Conservation (phyloP, 1,140 invertebrate species). For the Neomicropteryx cornuta region DNA sequence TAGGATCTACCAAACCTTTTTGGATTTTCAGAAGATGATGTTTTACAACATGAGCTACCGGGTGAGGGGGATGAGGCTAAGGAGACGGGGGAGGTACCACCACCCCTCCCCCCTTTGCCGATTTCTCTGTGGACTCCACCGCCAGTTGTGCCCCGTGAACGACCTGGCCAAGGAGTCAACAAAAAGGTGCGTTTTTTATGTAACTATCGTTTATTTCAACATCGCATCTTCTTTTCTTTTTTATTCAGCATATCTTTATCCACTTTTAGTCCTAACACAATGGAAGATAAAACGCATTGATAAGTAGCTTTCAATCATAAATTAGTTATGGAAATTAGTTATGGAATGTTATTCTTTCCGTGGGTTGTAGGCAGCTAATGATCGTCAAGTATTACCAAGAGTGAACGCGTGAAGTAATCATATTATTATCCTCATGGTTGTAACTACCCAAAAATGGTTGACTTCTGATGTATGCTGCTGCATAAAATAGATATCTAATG, state of each 20-base stretch:
- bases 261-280: too few species aligned
- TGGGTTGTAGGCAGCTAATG: too few species aligned
- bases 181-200: conserved; percentile 35
- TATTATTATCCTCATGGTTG: too few species aligned
- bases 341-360: too few species aligned
- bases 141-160: conserved; percentile 44
- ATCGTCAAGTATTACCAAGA: too few species aligned
- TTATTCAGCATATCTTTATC: not conserved
- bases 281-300: too few species aligned
- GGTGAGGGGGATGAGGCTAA: conserved; percentile 28
- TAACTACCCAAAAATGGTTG: too few species aligned
- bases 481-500: too few species aligned
- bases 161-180: conserved; percentile 53
- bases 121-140: conserved; percentile 36
- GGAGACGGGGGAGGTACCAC: conserved; percentile 29
- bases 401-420: too few species aligned
- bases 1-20: conserved; percentile 20
- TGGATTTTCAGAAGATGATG: conserved; percentile 21
- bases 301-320: too few species aligned
- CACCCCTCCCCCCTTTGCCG: conserved; percentile 41
- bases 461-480: too few species aligned
- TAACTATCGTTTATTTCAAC: not conserved
- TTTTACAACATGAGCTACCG: conserved; percentile 20
- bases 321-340: too few species aligned
- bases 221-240: not conserved